phyloP scores from a whole-genome alignment of 2,888 invertebrate species.

The Cerastoderma edule region DNA sequence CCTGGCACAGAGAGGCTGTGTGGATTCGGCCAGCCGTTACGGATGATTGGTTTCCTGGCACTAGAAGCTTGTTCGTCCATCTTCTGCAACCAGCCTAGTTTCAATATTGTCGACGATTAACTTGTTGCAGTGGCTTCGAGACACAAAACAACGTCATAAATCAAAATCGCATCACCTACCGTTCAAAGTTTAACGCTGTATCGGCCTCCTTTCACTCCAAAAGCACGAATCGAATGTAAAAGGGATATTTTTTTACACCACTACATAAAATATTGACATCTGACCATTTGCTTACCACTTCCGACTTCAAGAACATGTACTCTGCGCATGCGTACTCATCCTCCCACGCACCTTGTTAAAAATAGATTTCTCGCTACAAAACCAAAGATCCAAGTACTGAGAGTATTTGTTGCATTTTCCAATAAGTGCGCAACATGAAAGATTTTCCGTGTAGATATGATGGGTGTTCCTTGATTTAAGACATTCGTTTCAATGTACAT shows the following conservation, averaged over 20 bases:
- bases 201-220: too few species aligned
- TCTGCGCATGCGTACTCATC: constrained; percentile 59
- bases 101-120: constrained; percentile 14
- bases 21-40: constrained; percentile 14
- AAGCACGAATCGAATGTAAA: not conserved
- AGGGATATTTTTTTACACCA: not conserved
- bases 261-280: constrained; percentile 27
- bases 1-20: too few species aligned
- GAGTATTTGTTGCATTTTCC: too few species aligned
- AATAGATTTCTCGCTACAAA: constrained; percentile 11
- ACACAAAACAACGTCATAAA: not conserved
- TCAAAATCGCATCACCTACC: not conserved
- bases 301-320: constrained; percentile 44
- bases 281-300: constrained; percentile 42
- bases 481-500: too few species aligned
- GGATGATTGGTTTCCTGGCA: constrained; percentile 7
- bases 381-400: constrained; percentile 21
- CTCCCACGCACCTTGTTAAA: constrained; percentile 49
- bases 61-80: not conserved
- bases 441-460: too few species aligned
- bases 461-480: too few species aligned
- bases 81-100: constrained; percentile 15
- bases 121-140: constrained; percentile 2
- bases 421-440: too few species aligned
- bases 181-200: too few species aligned